Percentiles rank a stretch among this genome's conserved stretches.
Evolutionary conservation across 2,888 invertebrate species (phyloP).

Genomic region (Noctua comes): DNA sequence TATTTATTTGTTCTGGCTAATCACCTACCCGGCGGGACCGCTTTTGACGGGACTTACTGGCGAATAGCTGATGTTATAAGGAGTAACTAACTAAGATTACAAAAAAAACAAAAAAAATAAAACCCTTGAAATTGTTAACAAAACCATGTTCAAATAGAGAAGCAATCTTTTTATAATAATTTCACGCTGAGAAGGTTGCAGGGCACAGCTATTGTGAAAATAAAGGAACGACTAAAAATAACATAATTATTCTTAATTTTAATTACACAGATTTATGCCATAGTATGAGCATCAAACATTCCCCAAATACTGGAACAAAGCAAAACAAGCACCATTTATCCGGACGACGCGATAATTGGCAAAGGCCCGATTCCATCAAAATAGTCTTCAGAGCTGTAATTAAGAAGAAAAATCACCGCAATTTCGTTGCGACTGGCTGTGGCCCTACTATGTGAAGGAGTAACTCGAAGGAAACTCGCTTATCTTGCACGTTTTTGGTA

Average conservation of each 20-base stretch:
- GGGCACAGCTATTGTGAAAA: too few relatives aligned
- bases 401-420: conserved; percentile 77
- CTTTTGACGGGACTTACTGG: too few relatives aligned
- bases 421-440: conserved; percentile 63
- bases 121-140: too few relatives aligned
- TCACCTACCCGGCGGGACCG: too few relatives aligned
- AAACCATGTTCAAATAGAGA: too few relatives aligned
- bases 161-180: too few relatives aligned
- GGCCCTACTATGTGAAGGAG: conserved; percentile 24
- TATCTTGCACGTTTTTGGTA: neutral
- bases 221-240: neutral
- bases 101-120: too few relatives aligned
- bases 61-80: too few relatives aligned
- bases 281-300: neutral
- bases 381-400: conserved; percentile 75
- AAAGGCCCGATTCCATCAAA: conserved; percentile 76
- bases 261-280: neutral
- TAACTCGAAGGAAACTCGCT: conserved; percentile 45
- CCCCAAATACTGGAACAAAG: conserved; percentile 21
- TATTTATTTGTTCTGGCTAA: too few relatives aligned
- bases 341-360: conserved; percentile 73
- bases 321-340: conserved; percentile 67
- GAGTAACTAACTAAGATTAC: too few relatives aligned
- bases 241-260: neutral
- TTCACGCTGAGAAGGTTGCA: too few relatives aligned